Conservation (phyloP, 37 sponge, comb jelly and placozoan genomes). For the Spongilla lacustris region DNA sequence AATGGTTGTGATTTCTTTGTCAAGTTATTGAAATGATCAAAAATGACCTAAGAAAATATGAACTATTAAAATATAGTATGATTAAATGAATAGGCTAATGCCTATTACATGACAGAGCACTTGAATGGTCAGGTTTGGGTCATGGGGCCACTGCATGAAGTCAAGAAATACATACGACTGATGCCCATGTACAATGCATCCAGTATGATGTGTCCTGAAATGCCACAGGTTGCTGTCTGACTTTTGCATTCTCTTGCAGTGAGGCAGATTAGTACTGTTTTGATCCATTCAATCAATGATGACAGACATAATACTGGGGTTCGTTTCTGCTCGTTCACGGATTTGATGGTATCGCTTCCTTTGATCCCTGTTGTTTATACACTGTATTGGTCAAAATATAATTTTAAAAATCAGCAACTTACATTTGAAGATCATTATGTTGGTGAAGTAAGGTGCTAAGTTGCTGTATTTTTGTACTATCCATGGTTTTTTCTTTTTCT, state of each 20-base stretch:
- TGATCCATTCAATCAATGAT: conserved; percentile 68
- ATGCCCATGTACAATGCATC: conserved; percentile 13
- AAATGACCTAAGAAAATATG: too few species aligned
- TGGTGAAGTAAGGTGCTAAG: neutral
- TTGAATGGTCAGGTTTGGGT: conserved; percentile 52
- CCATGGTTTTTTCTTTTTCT: conserved; percentile 16
- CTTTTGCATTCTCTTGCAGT: conserved; percentile 7
- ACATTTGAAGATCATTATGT: conserved; percentile 3
- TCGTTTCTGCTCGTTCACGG: conserved; percentile 12
- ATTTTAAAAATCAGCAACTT: neutral
- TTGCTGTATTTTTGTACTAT: neutral
- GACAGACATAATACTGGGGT: conserved; percentile 20
- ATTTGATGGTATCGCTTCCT: conserved; percentile 15
- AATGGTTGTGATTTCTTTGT: too few species aligned
- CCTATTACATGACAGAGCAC: neutral
- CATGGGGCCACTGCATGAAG: conserved; percentile 47
- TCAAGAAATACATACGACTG: conserved; percentile 15
- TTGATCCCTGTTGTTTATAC: conserved; percentile 15
- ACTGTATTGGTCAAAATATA: neutral
- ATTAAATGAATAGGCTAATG: neutral
- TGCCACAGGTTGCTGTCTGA: conserved; percentile 48
- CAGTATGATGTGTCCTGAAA: conserved; percentile 49
- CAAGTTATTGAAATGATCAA: too few species aligned
- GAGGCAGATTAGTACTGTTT: conserved; percentile 32
- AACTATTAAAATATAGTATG: too few species aligned